Evolutionary conservation across 2,113 vertebrate species (phyloP), one percentile per base, ranked within the genome.

Genomic region (Campylomormyrus tamandua): DNA sequence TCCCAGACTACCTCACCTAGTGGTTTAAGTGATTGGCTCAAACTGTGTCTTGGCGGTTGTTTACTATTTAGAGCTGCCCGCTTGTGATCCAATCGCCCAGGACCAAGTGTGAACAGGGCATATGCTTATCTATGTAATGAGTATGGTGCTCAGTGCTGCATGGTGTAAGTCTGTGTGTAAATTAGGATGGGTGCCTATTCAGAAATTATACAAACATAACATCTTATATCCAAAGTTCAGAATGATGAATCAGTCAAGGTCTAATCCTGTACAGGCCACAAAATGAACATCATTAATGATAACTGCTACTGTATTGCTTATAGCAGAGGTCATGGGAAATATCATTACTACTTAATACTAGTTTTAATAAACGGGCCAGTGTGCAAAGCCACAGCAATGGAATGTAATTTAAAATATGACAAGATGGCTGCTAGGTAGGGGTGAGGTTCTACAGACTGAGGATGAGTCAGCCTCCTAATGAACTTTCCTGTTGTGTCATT

Each of bases 381-480:
- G 83, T 87, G n/a, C 48, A 49, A 80, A 92, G 93, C 94, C 93
- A 94, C 95, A 95, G 94, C 70, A 77, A 77, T 35, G 11, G 35
- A 39, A 77, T 39, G 35, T 15, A 77, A 42, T 80, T 80, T 80
- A 80, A 80, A 80, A 42, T 19, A 94, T 94, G 95, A 95, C 94
- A 94, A 94, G 94, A 95, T 95, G 95, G 94, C 94, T 95, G 95
- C 94, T 95, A 94, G 94, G 96, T 93, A 93, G 94, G 94, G 92
- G 94, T 93, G 24, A 66, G 6, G 46, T 11, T 58, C 66, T 31
- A 10, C 13, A 80, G 74, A 80, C 13, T 42, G 35, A 19, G 5
- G 94, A 96, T 96, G 95, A 96, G 93, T 96, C 95, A 96, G 95
- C 94, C 92, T 94, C 93, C 94, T 95, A 95, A 95, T 96, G 94